Evolutionary conservation across 2,888 invertebrate species (phyloP), one percentile per base, ranked within the genome.

Genomic region (Diaphora mendica): DNA sequence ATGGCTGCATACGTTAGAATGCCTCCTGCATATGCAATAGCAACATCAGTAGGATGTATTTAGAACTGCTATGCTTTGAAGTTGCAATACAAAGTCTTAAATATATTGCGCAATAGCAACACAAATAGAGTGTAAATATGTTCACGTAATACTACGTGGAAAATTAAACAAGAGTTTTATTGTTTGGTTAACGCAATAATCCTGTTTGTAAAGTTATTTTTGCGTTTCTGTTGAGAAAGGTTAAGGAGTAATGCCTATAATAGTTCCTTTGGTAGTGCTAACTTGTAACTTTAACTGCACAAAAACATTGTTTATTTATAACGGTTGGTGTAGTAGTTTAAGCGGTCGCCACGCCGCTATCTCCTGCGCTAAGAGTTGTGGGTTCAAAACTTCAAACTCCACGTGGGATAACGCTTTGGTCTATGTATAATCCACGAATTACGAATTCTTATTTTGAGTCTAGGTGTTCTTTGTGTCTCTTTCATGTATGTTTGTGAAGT

Each of bases 11-110:
- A 26, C 59, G 68, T 71, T 70, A 77, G 67, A 78, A 81, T 75
- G 51, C 51, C 68, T 82, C 48, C 64, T 82, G 51, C 78, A 84
- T 85, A 82, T 81, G 75, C 79, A 85, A 71, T 48, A 75, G 77
- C 62, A 72, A 73, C 73, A 76, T 85, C 78, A 78, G 79, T 84
- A n/a, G 70, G 71, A 72, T 84, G 73, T 69, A 71, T 84, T 84
- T 68, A 76, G 73, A 74, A 76, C 80, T 66, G 74, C 70, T 79
- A 66, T 64, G 71, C 70, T 48, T 67, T 70, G 72, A 77, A 70
- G 69, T 73, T 72, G 76, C 65, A 73, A 77, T 74, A 76, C 72
- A 82, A 82, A 73, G 69, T 23, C 33, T 66, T 83, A 35, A 33
- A 74, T 62, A 69, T 20, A 59, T n/a, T 69, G 20, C 69, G 26